These are phyloP conservation scores for Girardia tigrina DNA, from an alignment of 2,888 invertebrate genomes.

Conservation along the genomic window DNA sequence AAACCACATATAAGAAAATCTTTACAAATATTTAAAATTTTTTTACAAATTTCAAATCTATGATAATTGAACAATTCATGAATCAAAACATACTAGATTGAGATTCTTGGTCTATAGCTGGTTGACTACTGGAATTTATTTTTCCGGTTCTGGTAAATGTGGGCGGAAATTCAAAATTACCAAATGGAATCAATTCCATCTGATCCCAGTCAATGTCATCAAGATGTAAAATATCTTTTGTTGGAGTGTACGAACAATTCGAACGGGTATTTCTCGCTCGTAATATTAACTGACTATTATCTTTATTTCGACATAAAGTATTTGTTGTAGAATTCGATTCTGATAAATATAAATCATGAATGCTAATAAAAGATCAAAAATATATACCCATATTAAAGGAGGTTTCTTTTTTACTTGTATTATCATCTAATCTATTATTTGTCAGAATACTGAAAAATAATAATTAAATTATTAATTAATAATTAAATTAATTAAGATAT, in stretches of 20 bases:
- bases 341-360: too few species aligned
- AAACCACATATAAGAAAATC: too few species aligned
- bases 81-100: background rate
- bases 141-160: background rate
- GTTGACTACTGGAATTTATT: constrained; percentile 8
- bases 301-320: constrained; percentile 10
- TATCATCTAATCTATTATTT: constrained; percentile 23
- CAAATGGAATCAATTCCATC: constrained; percentile 1
- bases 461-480: too few species aligned
- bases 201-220: constrained; percentile 1
- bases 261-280: background rate
- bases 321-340: constrained; percentile 8
- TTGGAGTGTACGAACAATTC: background rate
- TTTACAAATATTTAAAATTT: too few species aligned
- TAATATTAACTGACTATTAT: constrained; percentile 10
- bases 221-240: constrained; percentile 1
- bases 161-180: background rate
- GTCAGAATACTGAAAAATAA: too few species aligned
- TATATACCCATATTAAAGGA: background rate
- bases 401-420: background rate
- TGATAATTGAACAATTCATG: too few species aligned
- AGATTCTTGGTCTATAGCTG: constrained; percentile 13
- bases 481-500: too few species aligned
- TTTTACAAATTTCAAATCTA: too few species aligned
- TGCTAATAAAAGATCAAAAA: background rate